Base-by-base conservation (phyloP, 2,888 invertebrate species). In the Lasioglossum oenotherae region DNA sequence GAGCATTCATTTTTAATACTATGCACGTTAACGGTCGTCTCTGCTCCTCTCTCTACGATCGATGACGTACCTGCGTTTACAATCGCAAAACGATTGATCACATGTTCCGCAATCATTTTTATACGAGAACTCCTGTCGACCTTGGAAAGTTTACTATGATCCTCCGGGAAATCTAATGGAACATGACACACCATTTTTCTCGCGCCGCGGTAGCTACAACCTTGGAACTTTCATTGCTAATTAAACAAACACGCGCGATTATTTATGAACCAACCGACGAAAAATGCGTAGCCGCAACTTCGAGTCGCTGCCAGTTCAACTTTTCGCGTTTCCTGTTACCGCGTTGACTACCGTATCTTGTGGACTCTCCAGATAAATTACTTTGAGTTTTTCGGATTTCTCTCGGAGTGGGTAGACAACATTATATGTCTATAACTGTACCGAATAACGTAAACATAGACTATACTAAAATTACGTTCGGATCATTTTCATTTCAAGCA, bases 31-130 rank as follows among this genome's bases (percentile, higher is more conserved):
- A 53, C 53, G 53, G 53, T 10, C 53, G 53, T 23, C 23, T 49
- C 6, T 8, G 0, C 8, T 49, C 2, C 23, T 53, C 82, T 80
- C 84, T 76, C 72, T 67, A 60, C 69, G 73, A 73, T 75, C 74
- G 38, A 41, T 74, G 73, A 86, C 60, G 53, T 69, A 82, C 71
- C 69, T 71, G 69, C 67, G 71, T 73, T 84, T 86, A 88, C 53
- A 77, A 79, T 84, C 84, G 86, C 79, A 60, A 74, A 80, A 74
- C 41, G 81, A 87, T 87, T 75, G 49, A 81, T 89, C 81, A 57
- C 27, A 16, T 1, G 72, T 41, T 76, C 12, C 69, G 53, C 5
- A n/a, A 72, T 69, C 44, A 64, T 75, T 85, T 67, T 6, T 75
- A 57, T 73, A 41, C 53, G 3, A 53, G 4, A 31, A n/a, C 27